Evolutionary conservation across 1,140 invertebrate species (phyloP).

Genomic region (Saxidomus purpurata): DNA sequence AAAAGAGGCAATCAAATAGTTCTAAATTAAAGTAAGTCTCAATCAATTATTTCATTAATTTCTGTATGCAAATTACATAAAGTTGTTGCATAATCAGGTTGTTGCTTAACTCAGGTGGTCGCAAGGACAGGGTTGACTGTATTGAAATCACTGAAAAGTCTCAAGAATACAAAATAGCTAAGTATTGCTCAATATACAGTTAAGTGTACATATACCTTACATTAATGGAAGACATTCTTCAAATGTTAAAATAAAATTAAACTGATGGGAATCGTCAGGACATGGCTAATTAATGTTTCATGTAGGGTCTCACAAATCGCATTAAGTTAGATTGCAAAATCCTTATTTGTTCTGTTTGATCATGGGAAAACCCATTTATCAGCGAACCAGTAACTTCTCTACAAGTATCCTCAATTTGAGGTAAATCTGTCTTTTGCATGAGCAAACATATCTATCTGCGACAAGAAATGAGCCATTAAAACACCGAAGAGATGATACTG

Average conservation of each 20-base stretch:
- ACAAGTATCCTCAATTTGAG: conserved; percentile 1
- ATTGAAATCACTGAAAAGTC: too few species aligned
- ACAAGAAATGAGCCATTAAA: conserved; percentile 22
- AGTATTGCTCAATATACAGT: too few species aligned
- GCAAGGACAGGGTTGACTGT: too few species aligned
- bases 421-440: conserved; percentile 39
- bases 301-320: neutral
- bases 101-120: too few species aligned
- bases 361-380: conserved; percentile 4
- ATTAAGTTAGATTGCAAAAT: conserved; percentile 8
- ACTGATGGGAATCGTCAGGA: neutral
- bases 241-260: neutral
- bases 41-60: too few species aligned
- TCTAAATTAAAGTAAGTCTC: too few species aligned
- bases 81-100: too few species aligned
- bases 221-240: too few species aligned
- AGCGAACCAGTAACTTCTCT: neutral
- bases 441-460: conserved; percentile 25
- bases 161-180: too few species aligned
- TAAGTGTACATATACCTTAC: too few species aligned
- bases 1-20: too few species aligned
- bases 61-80: too few species aligned
- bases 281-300: conserved; percentile 42
- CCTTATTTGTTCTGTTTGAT: conserved; percentile 8
- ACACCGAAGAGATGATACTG: neutral